These are phyloP conservation scores for Salvelinus alpinus DNA, from an alignment of 2,113 vertebrate genomes.

Conservation along the genomic window DNA sequence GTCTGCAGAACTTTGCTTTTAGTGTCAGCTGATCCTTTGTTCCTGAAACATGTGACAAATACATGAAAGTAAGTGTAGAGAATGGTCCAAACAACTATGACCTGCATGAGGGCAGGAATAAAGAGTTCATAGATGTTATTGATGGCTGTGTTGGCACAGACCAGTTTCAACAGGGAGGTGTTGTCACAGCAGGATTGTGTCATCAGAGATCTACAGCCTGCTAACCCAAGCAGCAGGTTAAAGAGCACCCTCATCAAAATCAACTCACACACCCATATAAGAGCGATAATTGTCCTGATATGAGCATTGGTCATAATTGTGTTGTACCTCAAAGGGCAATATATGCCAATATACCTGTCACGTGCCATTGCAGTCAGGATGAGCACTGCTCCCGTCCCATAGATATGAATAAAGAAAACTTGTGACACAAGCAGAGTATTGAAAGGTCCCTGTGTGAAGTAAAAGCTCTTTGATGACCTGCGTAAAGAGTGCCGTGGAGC, in stretches of 20 bases:
- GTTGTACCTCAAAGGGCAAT: slow-evolving; percentile 68
- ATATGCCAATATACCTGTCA: slow-evolving; percentile 76
- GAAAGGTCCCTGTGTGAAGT: slow-evolving; percentile 46
- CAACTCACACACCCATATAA: slow-evolving; percentile 55
- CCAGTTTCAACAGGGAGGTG: slow-evolving; percentile 57
- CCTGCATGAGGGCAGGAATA: slow-evolving; percentile 19
- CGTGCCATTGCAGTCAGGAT: slow-evolving; percentile 71
- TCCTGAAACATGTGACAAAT: slow-evolving; percentile 68
- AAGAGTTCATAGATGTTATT: slow-evolving; percentile 69
- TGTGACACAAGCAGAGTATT: slow-evolving; percentile 58
- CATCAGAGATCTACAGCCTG: slow-evolving; percentile 60
- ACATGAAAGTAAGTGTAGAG: slow-evolving; percentile 68
- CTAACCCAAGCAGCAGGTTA: slow-evolving; percentile 64
- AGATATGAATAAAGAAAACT: slow-evolving; percentile 75
- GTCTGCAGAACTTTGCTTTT: slow-evolving; percentile 74
- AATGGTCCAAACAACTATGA: slow-evolving; percentile 36
- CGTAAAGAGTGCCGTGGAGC: slow-evolving; percentile 62
- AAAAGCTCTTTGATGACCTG: slow-evolving; percentile 59
- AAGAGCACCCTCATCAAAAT: slow-evolving; percentile 61
- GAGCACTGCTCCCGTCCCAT: slow-evolving; percentile 53
- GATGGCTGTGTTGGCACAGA: slow-evolving; percentile 61
- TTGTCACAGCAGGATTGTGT: slow-evolving; percentile 69
- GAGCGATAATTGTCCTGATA: slow-evolving; percentile 54
- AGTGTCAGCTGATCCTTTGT: slow-evolving; percentile 55
- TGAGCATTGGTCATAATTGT: slow-evolving; percentile 62